phyloP scores from a whole-genome alignment of 2,888 invertebrate species.

The Microchrysa polita region DNA sequence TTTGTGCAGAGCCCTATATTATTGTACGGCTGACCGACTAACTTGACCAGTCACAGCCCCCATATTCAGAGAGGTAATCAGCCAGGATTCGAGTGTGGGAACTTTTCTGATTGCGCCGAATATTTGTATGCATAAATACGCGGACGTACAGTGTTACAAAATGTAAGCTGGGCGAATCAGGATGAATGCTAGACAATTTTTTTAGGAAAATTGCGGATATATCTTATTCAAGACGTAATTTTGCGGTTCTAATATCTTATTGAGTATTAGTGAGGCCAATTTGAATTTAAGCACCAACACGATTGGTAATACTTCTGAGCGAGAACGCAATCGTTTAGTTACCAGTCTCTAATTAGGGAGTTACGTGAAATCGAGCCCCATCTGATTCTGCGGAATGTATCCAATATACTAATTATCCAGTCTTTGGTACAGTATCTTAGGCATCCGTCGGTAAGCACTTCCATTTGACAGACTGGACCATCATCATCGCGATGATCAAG shows the following conservation, averaged over 20 bases:
- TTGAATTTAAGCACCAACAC: neutral
- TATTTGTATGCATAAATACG: neutral
- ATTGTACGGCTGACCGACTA: neutral
- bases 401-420: slow-evolving; percentile 32
- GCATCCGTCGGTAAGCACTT: slow-evolving; percentile 20
- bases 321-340: neutral
- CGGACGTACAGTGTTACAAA: neutral
- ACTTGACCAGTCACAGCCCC: neutral
- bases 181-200: neutral
- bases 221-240: neutral
- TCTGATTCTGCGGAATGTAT: slow-evolving; percentile 9
- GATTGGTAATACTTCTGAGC: neutral
- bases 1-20: neutral
- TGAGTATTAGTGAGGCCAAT: too few relatives aligned
- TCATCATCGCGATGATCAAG: slow-evolving; percentile 25
- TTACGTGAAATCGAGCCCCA: slow-evolving; percentile 27
- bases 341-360: slow-evolving; percentile 37
- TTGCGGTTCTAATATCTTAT: too few relatives aligned
- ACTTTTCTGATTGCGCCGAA: slow-evolving; percentile 13
- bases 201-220: neutral
- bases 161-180: neutral
- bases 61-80: slow-evolving; percentile 11
- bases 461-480: slow-evolving; percentile 17
- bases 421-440: neutral
- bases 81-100: slow-evolving; percentile 33